phyloP scores from a whole-genome alignment of 2,113 vertebrate species.

The Hydrochoerus hydrochaeris region DNA sequence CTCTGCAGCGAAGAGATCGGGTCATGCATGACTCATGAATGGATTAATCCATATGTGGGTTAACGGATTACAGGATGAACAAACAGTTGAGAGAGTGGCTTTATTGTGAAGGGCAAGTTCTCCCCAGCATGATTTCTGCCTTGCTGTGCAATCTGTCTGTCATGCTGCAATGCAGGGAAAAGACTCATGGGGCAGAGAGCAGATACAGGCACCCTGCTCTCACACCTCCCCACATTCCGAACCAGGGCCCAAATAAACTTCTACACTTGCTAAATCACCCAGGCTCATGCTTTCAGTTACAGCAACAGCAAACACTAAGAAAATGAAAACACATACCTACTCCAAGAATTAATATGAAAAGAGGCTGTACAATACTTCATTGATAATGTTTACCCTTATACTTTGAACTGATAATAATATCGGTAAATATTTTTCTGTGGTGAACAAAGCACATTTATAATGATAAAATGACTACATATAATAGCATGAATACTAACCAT shows the following conservation, averaged over 20 bases:
- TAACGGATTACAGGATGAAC: neutral
- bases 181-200: no score
- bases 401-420: neutral
- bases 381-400: neutral
- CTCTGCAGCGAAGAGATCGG: neutral
- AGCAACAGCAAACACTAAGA: neutral
- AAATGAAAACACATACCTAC: neutral
- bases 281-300: neutral
- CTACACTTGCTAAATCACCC: neutral
- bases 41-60: neutral
- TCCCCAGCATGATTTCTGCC: neutral
- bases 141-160: neutral
- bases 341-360: neutral
- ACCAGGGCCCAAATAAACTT: neutral
- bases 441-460: neutral
- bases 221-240: neutral
- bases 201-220: neutral
- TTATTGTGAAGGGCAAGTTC: neutral
- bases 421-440: neutral
- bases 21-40: neutral
- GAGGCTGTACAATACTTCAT: neutral
- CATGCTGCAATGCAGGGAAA: no score
- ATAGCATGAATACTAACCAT: conserved; percentile 95
- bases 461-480: conserved; percentile 85
- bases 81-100: neutral